Percentiles rank a stretch among this genome's conserved stretches.
phyloP scores from a whole-genome alignment of 2,113 vertebrate species.

The Bubo blakistoni region DNA sequence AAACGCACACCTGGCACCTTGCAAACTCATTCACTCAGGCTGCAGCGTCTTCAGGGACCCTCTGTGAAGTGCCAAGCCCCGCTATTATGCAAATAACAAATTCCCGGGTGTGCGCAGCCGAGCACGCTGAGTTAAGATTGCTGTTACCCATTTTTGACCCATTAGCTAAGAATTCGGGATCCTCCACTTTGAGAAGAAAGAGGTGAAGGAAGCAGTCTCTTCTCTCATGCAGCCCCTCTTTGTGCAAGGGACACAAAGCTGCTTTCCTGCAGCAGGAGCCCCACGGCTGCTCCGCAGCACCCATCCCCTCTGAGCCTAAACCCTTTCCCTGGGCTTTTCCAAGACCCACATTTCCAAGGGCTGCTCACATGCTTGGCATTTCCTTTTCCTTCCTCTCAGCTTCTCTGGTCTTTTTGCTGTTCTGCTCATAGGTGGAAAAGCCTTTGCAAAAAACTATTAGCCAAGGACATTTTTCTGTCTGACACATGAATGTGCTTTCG shows the following conservation, averaged over 20 bases:
- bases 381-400: neutral
- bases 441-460: neutral
- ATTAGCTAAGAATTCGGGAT: neutral
- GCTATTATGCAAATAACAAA: neutral
- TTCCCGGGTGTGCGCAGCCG: neutral
- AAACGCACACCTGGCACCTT: slow-evolving; percentile 26
- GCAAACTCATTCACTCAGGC: slow-evolving; percentile 3
- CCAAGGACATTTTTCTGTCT: neutral
- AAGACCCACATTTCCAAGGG: neutral
- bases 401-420: neutral
- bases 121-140: neutral
- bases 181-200: neutral
- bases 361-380: neutral
- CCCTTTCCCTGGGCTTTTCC: neutral
- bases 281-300: neutral
- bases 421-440: neutral
- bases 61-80: neutral
- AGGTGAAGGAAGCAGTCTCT: neutral
- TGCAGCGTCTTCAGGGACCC: slow-evolving; percentile 17
- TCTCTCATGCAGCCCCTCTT: neutral
- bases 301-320: neutral
- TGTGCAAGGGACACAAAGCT: neutral
- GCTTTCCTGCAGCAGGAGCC: neutral
- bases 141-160: neutral
- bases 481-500: accelerated